Evolutionary conservation across 1,140 invertebrate species (phyloP).

Genomic region (Hermatobates lingyangjiaoensis): DNA sequence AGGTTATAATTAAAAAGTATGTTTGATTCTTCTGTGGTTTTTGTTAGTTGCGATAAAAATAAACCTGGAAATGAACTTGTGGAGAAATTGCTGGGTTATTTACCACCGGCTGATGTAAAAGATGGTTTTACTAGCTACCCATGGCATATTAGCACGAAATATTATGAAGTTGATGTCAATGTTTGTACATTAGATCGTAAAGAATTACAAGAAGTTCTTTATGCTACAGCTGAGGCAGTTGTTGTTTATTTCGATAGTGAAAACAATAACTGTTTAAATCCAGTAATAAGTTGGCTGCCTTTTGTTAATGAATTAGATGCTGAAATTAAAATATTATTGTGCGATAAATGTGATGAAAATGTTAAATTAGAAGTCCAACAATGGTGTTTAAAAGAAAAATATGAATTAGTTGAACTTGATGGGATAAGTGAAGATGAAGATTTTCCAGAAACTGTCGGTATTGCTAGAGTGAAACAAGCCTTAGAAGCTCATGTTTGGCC

Average conservation of each 20-base stretch:
- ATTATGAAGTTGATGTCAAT: constrained; percentile 38
- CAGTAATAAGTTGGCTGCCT: constrained; percentile 28
- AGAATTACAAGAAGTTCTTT: constrained; percentile 25
- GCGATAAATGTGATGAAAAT: constrained; percentile 19
- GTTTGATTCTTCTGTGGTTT: constrained; percentile 3
- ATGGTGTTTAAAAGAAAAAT: constrained; percentile 44
- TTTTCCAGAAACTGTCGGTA: constrained; percentile 43
- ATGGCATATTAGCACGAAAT: constrained; percentile 45
- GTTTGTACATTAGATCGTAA: constrained; percentile 30
- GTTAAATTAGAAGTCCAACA: constrained; percentile 25
- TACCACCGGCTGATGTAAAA: constrained; percentile 8
- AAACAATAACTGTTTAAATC: constrained; percentile 28
- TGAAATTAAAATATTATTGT: constrained; percentile 32
- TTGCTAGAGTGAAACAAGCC: constrained; percentile 51
- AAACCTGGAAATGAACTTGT: not conserved
- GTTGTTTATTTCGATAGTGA: constrained; percentile 35
- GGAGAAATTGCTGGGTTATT: not conserved
- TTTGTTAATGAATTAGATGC: constrained; percentile 30
- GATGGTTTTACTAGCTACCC: constrained; percentile 28
- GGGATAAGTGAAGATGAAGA: constrained; percentile 31
- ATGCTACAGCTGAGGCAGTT: constrained; percentile 33
- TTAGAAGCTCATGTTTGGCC: constrained; percentile 59
- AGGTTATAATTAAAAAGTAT: too few species aligned
- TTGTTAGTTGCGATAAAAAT: not conserved
- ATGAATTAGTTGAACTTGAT: constrained; percentile 54